Evolutionary conservation across 2,797 vertebrate genomes (phyloP).

Genomic region (Selene dorsalis): DNA sequence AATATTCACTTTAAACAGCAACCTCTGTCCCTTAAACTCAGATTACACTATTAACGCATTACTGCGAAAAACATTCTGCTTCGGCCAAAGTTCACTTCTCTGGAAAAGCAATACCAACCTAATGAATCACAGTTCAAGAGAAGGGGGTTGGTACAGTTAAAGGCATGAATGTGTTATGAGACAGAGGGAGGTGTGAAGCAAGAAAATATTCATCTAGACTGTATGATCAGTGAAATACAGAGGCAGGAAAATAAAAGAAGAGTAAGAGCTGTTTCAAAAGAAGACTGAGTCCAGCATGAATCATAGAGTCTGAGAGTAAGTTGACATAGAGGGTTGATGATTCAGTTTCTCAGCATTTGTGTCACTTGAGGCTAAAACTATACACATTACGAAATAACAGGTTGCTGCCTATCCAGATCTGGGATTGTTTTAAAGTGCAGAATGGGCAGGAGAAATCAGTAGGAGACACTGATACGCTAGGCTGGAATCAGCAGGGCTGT

Average conservation of each 20-base stretch:
- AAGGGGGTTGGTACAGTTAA: constrained; percentile 17
- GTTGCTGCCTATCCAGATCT: constrained; percentile 29
- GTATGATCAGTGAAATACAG: constrained; percentile 14
- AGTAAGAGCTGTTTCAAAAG: constrained; percentile 15
- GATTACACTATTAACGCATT: constrained; percentile 74
- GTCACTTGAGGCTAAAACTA: constrained; percentile 44
- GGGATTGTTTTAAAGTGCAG: constrained; percentile 25
- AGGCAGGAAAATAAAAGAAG: constrained; percentile 18
- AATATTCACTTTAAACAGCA: constrained; percentile 54
- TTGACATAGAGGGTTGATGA: constrained; percentile 37
- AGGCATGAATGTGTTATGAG: constrained; percentile 27
- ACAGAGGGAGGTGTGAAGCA: constrained; percentile 20
- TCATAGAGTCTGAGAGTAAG: constrained; percentile 26
- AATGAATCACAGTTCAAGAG: constrained; percentile 67
- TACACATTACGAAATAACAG: constrained; percentile 41
- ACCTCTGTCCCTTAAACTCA: constrained; percentile 69
- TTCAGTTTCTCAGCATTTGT: constrained; percentile 36
- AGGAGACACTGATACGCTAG: constrained; percentile 24
- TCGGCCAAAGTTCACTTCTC: constrained; percentile 76
- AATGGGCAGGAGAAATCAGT: constrained; percentile 29
- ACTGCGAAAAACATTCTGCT: constrained; percentile 69
- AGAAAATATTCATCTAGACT: background rate
- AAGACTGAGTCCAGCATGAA: constrained; percentile 24
- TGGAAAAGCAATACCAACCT: constrained; percentile 63
- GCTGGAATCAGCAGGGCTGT: constrained; percentile 34